Percentiles rank a stretch among this genome's conserved stretches.
phyloP scores from a whole-genome alignment of 2,888 invertebrate genomes.

The Stenodera caucasica region DNA sequence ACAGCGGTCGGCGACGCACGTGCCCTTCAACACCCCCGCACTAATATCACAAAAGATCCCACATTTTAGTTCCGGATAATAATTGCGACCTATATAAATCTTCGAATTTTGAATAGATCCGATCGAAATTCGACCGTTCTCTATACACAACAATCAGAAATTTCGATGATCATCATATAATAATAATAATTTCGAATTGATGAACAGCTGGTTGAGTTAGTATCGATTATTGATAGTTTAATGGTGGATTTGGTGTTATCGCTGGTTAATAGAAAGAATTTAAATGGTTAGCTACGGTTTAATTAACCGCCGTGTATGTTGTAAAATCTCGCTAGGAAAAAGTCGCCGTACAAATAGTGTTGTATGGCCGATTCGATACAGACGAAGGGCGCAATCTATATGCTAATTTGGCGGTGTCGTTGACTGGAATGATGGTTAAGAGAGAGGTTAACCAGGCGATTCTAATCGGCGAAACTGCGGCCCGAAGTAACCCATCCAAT shows the following conservation, averaged over 20 bases:
- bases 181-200: neutral
- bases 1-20: conserved; percentile 45
- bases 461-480: conserved; percentile 46
- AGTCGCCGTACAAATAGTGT: neutral
- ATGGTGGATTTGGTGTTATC: neutral
- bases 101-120: neutral
- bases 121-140: neutral
- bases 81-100: conserved; percentile 37
- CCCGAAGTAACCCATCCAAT: conserved; percentile 19
- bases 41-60: conserved; percentile 45
- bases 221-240: neutral
- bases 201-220: neutral
- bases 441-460: conserved; percentile 53
- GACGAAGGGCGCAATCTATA: conserved; percentile 55
- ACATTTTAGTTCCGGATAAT: conserved; percentile 57
- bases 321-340: neutral
- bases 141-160: neutral
- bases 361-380: conserved; percentile 21
- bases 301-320: conserved; percentile 8
- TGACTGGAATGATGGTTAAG: conserved; percentile 46
- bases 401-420: conserved; percentile 52
- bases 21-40: conserved; percentile 51
- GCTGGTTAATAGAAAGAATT: neutral
- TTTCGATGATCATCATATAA: too few relatives aligned
- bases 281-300: neutral